phyloP scores from a whole-genome alignment of 2,113 vertebrate genomes.

The Tyto alba region DNA sequence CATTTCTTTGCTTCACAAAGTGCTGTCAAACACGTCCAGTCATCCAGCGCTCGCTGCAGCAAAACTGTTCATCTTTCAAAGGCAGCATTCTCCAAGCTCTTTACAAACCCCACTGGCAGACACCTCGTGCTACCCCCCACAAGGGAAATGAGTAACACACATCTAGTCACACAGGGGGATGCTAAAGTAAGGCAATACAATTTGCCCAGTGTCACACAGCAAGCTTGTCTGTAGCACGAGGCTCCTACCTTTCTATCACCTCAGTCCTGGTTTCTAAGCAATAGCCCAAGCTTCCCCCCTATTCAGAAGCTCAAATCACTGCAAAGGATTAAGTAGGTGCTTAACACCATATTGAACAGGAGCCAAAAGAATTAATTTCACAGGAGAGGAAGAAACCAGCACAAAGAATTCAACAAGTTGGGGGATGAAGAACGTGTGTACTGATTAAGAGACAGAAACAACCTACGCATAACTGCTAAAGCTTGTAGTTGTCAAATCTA shows the following conservation, averaged over 20 bases:
- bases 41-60: background rate
- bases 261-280: conserved; percentile 2
- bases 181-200: background rate
- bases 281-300: background rate
- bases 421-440: background rate
- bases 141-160: background rate
- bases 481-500: background rate
- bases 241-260: background rate
- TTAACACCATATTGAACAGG: background rate
- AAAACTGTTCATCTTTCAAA: background rate
- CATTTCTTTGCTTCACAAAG: background rate
- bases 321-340: conserved; percentile 17
- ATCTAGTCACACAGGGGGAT: background rate
- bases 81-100: background rate
- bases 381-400: background rate
- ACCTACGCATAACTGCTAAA: background rate
- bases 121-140: background rate
- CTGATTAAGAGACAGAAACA: background rate
- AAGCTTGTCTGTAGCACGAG: background rate
- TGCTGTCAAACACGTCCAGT: background rate
- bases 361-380: conserved; percentile 31
- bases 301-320: background rate
- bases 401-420: background rate
- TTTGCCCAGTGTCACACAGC: background rate
- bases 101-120: background rate